Conservation (phyloP, 1,140 invertebrate genomes). For the Pararge aegeria region DNA sequence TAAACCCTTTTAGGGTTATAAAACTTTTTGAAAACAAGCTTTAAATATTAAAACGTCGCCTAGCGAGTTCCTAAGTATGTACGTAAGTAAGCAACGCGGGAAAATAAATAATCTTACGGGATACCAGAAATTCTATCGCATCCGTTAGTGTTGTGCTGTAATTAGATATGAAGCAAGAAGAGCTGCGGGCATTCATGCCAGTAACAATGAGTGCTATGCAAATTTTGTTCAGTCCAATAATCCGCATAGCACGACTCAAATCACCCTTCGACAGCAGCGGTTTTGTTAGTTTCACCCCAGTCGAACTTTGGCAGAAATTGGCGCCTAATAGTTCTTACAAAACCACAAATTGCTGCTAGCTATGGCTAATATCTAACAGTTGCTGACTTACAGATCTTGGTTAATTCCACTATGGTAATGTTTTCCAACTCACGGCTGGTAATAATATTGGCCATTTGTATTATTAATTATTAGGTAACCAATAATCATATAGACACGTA, state of each 20-base stretch:
- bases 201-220: not conserved
- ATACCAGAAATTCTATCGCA: no score
- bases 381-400: not conserved
- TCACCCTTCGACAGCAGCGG: slow-evolving; percentile 1
- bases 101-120: no score
- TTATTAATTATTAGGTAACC: not conserved
- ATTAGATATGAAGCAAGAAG: no score
- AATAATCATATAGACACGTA: no score
- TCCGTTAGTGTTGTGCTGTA: no score
- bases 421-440: not conserved
- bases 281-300: slow-evolving; percentile 4
- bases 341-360: slow-evolving; percentile 7
- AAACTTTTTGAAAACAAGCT: no score
- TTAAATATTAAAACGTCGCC: no score
- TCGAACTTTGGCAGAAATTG: slow-evolving; percentile 7
- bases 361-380: slow-evolving; percentile 8
- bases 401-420: not conserved
- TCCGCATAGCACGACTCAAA: slow-evolving; percentile 1
- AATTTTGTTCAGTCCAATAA: not conserved
- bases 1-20: no score
- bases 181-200: not conserved
- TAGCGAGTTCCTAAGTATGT: no score
- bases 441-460: not conserved
- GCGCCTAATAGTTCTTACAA: slow-evolving; percentile 12
- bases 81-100: no score